Percentiles rank a stretch among this genome's conserved stretches.
Conservation (phyloP, 2,888 invertebrate genomes). For the Crepidodera aurea region DNA sequence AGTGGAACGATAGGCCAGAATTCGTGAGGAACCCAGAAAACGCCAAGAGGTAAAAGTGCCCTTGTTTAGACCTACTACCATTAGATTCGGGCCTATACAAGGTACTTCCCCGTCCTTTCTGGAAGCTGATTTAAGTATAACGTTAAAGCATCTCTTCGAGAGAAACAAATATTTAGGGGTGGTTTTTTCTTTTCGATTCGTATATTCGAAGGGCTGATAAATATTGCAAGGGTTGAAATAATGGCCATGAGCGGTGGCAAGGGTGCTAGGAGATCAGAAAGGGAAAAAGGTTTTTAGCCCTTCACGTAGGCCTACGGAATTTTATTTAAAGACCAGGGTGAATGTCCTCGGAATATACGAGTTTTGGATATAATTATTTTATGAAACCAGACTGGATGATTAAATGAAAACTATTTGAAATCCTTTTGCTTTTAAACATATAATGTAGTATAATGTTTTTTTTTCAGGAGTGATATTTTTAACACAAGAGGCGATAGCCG, state of each 20-base stretch:
- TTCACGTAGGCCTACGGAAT: conserved; percentile 29
- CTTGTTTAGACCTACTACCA: conserved; percentile 4
- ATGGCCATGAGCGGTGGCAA: conserved; percentile 34
- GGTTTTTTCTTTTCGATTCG: neutral
- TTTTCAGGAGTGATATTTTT: too few relatives aligned
- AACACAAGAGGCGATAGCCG: too few relatives aligned
- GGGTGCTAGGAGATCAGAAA: conserved; percentile 30
- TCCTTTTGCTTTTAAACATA: too few relatives aligned
- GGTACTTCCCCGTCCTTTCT: neutral
- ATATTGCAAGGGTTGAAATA: conserved; percentile 31
- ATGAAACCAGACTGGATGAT: too few relatives aligned
- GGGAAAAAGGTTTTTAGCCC: conserved; percentile 15
- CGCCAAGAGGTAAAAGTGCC: conserved; percentile 4
- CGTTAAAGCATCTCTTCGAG: neutral
- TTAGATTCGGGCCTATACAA: neutral
- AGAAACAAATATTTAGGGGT: neutral
- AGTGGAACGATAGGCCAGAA: conserved; percentile 24
- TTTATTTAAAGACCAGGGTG: conserved; percentile 8
- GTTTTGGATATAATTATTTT: neutral
- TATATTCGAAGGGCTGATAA: conserved; percentile 9
- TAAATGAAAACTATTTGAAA: too few relatives aligned
- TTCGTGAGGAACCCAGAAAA: conserved; percentile 10
- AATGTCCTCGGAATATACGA: neutral
- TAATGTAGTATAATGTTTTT: too few relatives aligned
- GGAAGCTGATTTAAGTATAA: neutral